Evolutionary conservation across 1,140 invertebrate species (phyloP).

Genomic region (Panulirus ornatus): DNA sequence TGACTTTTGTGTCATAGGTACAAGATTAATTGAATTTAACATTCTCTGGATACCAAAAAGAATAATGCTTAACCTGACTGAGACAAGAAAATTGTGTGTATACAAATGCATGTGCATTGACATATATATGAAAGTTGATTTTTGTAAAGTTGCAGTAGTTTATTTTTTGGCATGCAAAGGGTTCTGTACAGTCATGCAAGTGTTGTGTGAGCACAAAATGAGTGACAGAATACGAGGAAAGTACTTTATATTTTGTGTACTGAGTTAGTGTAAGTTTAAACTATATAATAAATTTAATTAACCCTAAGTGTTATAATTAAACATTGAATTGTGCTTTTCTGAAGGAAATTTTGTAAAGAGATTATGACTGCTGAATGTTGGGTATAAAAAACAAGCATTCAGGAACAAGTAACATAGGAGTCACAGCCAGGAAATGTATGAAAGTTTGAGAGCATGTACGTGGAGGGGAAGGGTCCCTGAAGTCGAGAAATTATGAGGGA

Average conservation of each 20-base stretch:
- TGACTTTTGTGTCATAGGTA: no score
- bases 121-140: background rate
- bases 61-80: background rate
- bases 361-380: no score
- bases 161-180: conserved; percentile 20
- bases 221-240: conserved; percentile 33
- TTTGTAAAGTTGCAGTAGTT: conserved; percentile 37
- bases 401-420: no score
- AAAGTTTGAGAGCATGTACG: no score
- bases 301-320: background rate
- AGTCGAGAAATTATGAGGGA: no score
- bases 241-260: conserved; percentile 66
- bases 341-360: no score
- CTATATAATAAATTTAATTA: conserved; percentile 37
- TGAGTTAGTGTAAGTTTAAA: conserved; percentile 43
- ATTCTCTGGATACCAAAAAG: conserved; percentile 3
- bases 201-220: conserved; percentile 21
- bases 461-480: no score
- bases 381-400: no score
- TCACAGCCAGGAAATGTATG: no score
- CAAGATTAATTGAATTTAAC: background rate
- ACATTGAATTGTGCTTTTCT: no score
- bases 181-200: background rate
- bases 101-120: background rate
- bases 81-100: background rate